Conservation (phyloP, 1,140 invertebrate genomes). For the Agrilus planipennis region DNA sequence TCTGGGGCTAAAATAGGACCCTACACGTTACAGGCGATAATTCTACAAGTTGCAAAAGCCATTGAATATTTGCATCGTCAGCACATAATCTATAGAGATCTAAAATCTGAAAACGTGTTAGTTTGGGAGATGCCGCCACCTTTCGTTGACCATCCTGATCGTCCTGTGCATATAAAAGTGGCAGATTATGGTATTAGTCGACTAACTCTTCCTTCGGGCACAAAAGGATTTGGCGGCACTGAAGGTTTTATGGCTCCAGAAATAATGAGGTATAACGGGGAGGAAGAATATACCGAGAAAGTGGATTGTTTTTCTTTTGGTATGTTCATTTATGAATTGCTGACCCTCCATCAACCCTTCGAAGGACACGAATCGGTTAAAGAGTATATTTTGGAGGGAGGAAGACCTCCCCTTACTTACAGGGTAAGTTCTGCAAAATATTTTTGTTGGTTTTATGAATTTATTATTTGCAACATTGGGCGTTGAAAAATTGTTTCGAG, state of each 20-base stretch:
- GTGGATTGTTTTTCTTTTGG: slow-evolving; percentile 98
- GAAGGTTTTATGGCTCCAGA: slow-evolving; percentile 99
- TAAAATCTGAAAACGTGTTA: slow-evolving; percentile 97
- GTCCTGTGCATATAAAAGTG: slow-evolving; percentile 77
- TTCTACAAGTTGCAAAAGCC: slow-evolving; percentile 84
- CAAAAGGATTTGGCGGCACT: slow-evolving; percentile 94
- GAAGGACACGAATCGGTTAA: slow-evolving; percentile 92
- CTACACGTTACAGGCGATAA: slow-evolving; percentile 70
- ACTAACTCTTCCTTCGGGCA: slow-evolving; percentile 74
- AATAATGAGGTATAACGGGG: slow-evolving; percentile 95
- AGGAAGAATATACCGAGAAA: slow-evolving; percentile 98
- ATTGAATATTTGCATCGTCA: slow-evolving; percentile 92
- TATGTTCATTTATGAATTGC: slow-evolving; percentile 96
- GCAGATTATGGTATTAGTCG: slow-evolving; percentile 96
- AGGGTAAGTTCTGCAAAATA: slow-evolving; percentile 44
- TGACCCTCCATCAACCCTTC: slow-evolving; percentile 88
- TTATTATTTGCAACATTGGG: slow-evolving; percentile 4
- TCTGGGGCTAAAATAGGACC: slow-evolving; percentile 70
- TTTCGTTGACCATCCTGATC: slow-evolving; percentile 48
- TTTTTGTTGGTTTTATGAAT: slow-evolving; percentile 5
- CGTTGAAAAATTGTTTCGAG: too few species aligned
- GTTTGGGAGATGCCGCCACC: slow-evolving; percentile 87
- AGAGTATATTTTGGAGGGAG: slow-evolving; percentile 90
- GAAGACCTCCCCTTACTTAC: slow-evolving; percentile 73
- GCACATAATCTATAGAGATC: slow-evolving; percentile 89